These are phyloP conservation scores for Pseudorhombus dupliciocellatus DNA, from an alignment of 2,113 vertebrate species.

Conservation along the genomic window DNA sequence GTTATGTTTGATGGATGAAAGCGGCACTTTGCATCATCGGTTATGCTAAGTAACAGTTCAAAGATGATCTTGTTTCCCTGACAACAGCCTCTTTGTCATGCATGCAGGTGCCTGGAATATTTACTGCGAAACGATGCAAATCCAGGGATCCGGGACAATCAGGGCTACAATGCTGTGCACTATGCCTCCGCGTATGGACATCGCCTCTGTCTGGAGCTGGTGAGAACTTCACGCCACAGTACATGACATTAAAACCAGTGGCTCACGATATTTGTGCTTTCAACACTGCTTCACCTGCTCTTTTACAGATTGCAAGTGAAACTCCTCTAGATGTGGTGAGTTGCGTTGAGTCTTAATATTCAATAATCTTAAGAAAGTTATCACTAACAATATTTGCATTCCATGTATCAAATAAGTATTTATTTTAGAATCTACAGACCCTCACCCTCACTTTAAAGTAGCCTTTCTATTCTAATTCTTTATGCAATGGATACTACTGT, in stretches of 20 bases:
- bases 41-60: slow-evolving; percentile 10
- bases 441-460: no score
- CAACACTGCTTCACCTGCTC: neutral
- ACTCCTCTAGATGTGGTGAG: slow-evolving; percentile 98
- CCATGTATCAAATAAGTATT: no score
- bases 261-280: neutral
- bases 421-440: no score
- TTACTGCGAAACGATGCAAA: slow-evolving; percentile 97
- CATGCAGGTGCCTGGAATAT: slow-evolving; percentile 96
- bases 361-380: no score
- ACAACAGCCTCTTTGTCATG: slow-evolving; percentile 40
- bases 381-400: no score
- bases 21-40: neutral
- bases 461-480: neutral
- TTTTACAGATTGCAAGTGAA: slow-evolving; percentile 95
- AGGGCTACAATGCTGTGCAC: slow-evolving; percentile 98
- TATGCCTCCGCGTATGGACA: slow-evolving; percentile 88
- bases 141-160: slow-evolving; percentile 96
- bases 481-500: neutral
- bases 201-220: slow-evolving; percentile 84
- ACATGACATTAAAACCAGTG: neutral
- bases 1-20: slow-evolving; percentile 11
- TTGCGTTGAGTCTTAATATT: slow-evolving; percentile 39
- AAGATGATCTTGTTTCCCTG: slow-evolving; percentile 18
- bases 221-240: slow-evolving; percentile 54